phyloP scores from a whole-genome alignment of 2,113 vertebrate genomes.

The Chloropsis cyanopogon region DNA sequence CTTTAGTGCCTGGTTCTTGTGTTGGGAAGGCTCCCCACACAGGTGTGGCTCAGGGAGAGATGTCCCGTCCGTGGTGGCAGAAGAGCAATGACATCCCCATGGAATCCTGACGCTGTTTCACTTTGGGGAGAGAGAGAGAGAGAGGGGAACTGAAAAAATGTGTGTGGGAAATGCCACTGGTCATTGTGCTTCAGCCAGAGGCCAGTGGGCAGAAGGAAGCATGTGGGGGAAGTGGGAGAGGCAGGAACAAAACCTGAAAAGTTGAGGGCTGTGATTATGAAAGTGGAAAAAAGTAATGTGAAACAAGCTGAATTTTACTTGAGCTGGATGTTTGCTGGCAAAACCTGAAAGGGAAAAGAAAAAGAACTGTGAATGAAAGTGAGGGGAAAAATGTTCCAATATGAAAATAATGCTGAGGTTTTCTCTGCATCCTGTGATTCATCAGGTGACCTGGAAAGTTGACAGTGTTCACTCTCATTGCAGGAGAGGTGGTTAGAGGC shows the following conservation, averaged over 20 bases:
- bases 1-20: neutral
- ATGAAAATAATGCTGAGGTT: neutral
- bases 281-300: neutral
- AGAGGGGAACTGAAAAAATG: neutral
- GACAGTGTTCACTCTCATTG: rapidly evolving
- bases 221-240: slow-evolving; percentile 8
- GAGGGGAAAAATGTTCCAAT: neutral
- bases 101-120: neutral
- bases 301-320: neutral
- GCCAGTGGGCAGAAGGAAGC: neutral
- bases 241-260: neutral
- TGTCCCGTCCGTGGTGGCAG: neutral
- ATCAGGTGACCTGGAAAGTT: neutral
- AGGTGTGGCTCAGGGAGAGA: neutral
- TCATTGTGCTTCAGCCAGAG: neutral
- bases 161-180: neutral
- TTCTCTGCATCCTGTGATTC: neutral
- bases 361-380: neutral
- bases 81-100: neutral
- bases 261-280: neutral
- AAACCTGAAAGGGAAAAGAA: neutral
- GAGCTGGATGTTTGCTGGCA: neutral
- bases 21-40: neutral
- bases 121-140: neutral
- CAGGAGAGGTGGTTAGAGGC: neutral